Conservation (phyloP, 2,888 invertebrate genomes). For the Julus scandinavius region DNA sequence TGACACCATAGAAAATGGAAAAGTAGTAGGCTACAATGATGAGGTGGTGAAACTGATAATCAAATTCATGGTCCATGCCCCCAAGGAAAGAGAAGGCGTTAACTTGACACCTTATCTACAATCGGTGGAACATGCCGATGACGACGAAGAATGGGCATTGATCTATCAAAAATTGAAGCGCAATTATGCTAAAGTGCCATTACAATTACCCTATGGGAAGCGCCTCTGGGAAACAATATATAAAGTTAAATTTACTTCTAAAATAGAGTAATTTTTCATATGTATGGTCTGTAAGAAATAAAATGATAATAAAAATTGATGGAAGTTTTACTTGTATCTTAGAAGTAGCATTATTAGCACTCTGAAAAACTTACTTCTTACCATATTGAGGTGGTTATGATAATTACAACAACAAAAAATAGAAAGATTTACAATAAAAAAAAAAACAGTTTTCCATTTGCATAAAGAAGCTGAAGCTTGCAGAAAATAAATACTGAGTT, state of each 20-base stretch:
- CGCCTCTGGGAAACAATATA: neutral
- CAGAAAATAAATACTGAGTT: no score
- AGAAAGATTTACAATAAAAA: no score
- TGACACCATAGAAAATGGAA: slow-evolving; percentile 71
- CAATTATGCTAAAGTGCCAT: neutral
- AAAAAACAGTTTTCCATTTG: no score
- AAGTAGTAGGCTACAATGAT: slow-evolving; percentile 77
- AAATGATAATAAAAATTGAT: no score
- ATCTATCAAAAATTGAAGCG: neutral
- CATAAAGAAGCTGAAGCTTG: no score
- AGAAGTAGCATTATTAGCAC: neutral
- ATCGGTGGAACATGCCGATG: neutral
- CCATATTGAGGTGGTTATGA: no score
- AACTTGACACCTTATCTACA: slow-evolving; percentile 41
- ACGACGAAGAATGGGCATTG: neutral
- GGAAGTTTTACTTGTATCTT: no score
- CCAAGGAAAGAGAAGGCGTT: neutral
- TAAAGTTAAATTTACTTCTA: slow-evolving; percentile 12
- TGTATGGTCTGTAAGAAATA: neutral
- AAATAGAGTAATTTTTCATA: neutral
- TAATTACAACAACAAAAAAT: no score
- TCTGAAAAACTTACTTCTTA: no score
- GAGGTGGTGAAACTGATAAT: slow-evolving; percentile 79
- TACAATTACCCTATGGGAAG: neutral
- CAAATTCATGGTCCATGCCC: slow-evolving; percentile 5